These are phyloP conservation scores for Scaptomyza reducta DNA, from an alignment of 2,888 invertebrate species.

Conservation along the genomic window DNA sequence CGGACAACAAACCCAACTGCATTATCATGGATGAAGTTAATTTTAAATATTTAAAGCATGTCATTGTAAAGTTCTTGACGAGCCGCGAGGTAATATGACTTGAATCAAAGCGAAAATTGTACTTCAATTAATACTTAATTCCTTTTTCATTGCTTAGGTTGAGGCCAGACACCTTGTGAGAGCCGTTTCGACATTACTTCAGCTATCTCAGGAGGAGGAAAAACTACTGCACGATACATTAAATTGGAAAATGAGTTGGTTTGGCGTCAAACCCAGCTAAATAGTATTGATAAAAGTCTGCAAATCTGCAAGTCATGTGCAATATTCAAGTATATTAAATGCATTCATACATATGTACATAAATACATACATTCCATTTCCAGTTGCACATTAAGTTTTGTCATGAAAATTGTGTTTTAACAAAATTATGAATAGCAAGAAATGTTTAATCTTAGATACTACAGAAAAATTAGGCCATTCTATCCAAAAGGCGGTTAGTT, in stretches of 20 bases:
- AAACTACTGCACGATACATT: slow-evolving; percentile 88
- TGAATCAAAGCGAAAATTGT: neutral
- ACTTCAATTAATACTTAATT: neutral
- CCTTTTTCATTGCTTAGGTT: slow-evolving; percentile 82
- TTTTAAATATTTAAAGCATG: slow-evolving; percentile 95
- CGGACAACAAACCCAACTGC: slow-evolving; percentile 65
- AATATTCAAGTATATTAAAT: slow-evolving; percentile 46
- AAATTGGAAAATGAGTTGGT: slow-evolving; percentile 85
- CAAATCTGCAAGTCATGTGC: slow-evolving; percentile 27
- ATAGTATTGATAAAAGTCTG: slow-evolving; percentile 63
- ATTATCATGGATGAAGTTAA: slow-evolving; percentile 88
- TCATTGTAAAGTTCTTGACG: slow-evolving; percentile 95
- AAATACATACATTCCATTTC: slow-evolving; percentile 11
- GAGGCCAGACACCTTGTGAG: slow-evolving; percentile 95
- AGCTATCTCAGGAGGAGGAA: slow-evolving; percentile 94
- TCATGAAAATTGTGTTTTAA: slow-evolving; percentile 10
- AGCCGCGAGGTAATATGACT: slow-evolving; percentile 88
- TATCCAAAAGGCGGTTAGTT: slow-evolving; percentile 7
- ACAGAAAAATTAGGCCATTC: slow-evolving; percentile 2
- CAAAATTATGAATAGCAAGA: slow-evolving; percentile 17
- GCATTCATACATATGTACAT: slow-evolving; percentile 35
- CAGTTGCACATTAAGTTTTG: slow-evolving; percentile 18
- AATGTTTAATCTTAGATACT: slow-evolving; percentile 17
- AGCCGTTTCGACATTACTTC: slow-evolving; percentile 93
- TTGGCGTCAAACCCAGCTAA: slow-evolving; percentile 86